A percentile compares a stretch with the other conserved stretches of the same genome.
phyloP scores from a whole-genome alignment of 2,113 vertebrate species.

The Callipepla californica region DNA sequence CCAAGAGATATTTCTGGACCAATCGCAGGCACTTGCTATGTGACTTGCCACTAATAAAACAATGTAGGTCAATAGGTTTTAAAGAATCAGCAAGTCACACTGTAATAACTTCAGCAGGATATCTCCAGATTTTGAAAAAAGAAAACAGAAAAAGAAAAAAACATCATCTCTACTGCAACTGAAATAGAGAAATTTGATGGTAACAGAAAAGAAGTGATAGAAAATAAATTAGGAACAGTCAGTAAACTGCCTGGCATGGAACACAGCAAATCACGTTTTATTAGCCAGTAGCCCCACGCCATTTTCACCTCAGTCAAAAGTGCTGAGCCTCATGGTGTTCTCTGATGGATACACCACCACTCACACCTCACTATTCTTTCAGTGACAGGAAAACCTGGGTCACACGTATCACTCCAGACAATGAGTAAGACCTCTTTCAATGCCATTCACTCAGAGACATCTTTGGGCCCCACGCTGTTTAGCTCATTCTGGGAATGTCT shows the following conservation, averaged over 20 bases:
- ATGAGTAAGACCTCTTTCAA: too few relatives aligned
- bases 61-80: not conserved
- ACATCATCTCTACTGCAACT: not conserved
- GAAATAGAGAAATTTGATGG: not conserved
- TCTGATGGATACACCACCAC: too few relatives aligned
- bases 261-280: constrained; percentile 8
- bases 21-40: not conserved
- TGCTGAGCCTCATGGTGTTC: too few relatives aligned
- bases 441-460: too few relatives aligned
- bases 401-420: too few relatives aligned
- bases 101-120: not conserved
- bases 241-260: not conserved
- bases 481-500: too few relatives aligned
- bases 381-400: too few relatives aligned
- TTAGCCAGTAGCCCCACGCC: not conserved
- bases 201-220: not conserved
- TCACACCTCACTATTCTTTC: too few relatives aligned
- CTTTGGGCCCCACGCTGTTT: too few relatives aligned
- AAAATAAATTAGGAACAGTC: not conserved
- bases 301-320: too few relatives aligned
- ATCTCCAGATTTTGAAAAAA: not conserved
- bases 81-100: not conserved
- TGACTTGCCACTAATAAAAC: not conserved
- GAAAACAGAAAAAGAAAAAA: not conserved
- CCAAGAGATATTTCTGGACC: not conserved